Conservation (phyloP, 2,888 invertebrate genomes). For the Ochlodes sylvanus region DNA sequence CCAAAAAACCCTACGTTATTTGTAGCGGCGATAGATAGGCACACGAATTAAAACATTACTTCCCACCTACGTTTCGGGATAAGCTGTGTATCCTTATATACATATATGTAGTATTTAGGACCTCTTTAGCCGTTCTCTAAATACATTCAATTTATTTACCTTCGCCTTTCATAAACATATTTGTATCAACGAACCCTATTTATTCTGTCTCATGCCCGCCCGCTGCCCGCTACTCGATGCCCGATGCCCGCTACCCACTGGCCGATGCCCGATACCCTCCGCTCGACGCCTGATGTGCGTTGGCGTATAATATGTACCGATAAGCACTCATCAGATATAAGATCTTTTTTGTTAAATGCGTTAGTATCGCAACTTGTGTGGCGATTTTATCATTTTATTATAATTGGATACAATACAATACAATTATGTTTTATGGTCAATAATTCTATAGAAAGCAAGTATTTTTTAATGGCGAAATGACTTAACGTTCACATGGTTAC, state of each 20-base stretch:
- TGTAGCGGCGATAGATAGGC: too few species aligned
- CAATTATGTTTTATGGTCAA: not conserved
- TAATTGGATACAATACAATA: not conserved
- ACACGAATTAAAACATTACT: too few species aligned
- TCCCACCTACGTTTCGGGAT: too few species aligned
- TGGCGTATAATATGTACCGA: constrained; percentile 50
- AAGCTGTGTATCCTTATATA: too few species aligned
- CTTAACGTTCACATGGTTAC: too few species aligned
- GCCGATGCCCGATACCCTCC: constrained; percentile 38
- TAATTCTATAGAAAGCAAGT: not conserved
- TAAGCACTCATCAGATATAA: constrained; percentile 46
- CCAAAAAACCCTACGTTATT: too few species aligned
- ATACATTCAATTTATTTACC: not conserved
- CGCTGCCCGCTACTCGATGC: constrained; percentile 37
- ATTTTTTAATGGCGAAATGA: too few species aligned
- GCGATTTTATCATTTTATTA: not conserved
- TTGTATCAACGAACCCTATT: constrained; percentile 10
- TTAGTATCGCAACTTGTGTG: constrained; percentile 42
- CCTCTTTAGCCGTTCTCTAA: not conserved
- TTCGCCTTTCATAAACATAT: not conserved
- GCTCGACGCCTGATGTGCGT: constrained; percentile 35
- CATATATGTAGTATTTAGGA: too few species aligned
- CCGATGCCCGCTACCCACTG: constrained; percentile 43
- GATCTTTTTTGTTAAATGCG: constrained; percentile 44
- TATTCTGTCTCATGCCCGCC: constrained; percentile 25